A percentile compares a stretch with the other conserved stretches of the same genome.
Evolutionary conservation across 2,888 invertebrate genomes (phyloP).

Genomic region (Timema cristinae): DNA sequence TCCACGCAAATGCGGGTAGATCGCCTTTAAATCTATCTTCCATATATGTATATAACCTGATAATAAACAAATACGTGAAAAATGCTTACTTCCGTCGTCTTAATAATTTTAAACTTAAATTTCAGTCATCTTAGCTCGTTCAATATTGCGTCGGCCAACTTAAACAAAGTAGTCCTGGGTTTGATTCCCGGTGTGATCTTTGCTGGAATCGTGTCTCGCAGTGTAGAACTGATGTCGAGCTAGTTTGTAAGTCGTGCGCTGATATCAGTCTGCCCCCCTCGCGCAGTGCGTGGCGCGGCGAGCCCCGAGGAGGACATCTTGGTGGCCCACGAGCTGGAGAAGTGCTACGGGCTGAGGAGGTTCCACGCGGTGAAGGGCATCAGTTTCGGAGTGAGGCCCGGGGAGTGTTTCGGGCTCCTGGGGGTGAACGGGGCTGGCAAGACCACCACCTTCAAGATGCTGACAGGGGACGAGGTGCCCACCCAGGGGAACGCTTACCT

Average conservation of each 20-base stretch:
- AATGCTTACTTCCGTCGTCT: too few relatives aligned
- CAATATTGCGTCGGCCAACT: too few relatives aligned
- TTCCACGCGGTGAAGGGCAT: conserved; percentile 60
- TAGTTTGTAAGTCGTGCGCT: not conserved
- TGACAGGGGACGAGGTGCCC: conserved; percentile 49
- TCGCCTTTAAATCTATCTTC: too few relatives aligned
- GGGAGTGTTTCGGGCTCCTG: conserved; percentile 47
- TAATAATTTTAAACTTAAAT: too few relatives aligned
- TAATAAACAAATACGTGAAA: too few relatives aligned
- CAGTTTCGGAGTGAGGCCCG: conserved; percentile 58
- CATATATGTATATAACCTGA: too few relatives aligned
- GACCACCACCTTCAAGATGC: conserved; percentile 53
- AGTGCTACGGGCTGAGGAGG: conserved; percentile 50
- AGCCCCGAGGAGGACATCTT: conserved; percentile 46
- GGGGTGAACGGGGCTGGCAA: conserved; percentile 56
- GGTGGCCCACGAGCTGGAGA: conserved; percentile 56
- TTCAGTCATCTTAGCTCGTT: too few relatives aligned
- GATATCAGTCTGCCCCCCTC: not conserved
- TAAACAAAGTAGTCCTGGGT: too few relatives aligned
- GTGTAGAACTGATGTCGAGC: not conserved
- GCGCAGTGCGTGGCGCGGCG: not conserved
- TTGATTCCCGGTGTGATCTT: too few relatives aligned
- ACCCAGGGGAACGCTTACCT: conserved; percentile 45
- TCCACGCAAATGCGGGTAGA: too few relatives aligned
- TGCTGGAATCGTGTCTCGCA: too few relatives aligned